Conservation (phyloP, 2,888 invertebrate genomes). For the Amblyteles armatorius region DNA sequence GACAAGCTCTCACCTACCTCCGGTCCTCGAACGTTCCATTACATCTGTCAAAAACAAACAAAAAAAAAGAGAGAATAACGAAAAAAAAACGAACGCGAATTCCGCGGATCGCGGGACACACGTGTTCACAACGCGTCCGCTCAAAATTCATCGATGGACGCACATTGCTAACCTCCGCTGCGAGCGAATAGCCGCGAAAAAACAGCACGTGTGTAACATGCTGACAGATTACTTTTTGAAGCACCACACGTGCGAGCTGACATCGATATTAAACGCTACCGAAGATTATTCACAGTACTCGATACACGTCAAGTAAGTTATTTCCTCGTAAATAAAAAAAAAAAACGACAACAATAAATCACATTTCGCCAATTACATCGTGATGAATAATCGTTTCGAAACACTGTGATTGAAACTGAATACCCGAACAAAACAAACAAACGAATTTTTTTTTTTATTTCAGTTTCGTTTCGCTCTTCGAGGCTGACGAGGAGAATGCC, state of each 20-base stretch:
- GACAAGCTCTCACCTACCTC: constrained; percentile 15
- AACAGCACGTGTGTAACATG: constrained; percentile 70
- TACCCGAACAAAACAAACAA: not conserved
- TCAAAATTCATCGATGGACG: constrained; percentile 23
- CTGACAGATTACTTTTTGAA: constrained; percentile 86
- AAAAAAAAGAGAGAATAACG: not conserved
- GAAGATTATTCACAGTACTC: constrained; percentile 88
- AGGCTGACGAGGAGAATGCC: constrained; percentile 89
- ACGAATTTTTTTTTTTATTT: constrained; percentile 73
- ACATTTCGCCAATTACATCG: not conserved
- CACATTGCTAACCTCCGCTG: constrained; percentile 34
- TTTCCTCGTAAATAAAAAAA: not conserved
- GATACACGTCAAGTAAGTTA: constrained; percentile 89
- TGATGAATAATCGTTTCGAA: not conserved
- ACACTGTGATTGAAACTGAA: not conserved
- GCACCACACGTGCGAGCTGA: constrained; percentile 87
- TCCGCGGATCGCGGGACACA: constrained; percentile 8
- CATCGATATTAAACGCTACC: constrained; percentile 87
- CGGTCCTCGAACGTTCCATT: not conserved
- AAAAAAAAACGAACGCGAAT: not conserved
- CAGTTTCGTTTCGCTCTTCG: constrained; percentile 90
- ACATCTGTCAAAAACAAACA: constrained; percentile 37
- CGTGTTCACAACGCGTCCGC: constrained; percentile 9
- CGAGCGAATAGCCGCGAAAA: constrained; percentile 22
- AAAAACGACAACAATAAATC: not conserved